Percentiles rank a stretch among this genome's conserved stretches.
phyloP scores from a whole-genome alignment of 2,797 vertebrate genomes.

The Hydrophis major region DNA sequence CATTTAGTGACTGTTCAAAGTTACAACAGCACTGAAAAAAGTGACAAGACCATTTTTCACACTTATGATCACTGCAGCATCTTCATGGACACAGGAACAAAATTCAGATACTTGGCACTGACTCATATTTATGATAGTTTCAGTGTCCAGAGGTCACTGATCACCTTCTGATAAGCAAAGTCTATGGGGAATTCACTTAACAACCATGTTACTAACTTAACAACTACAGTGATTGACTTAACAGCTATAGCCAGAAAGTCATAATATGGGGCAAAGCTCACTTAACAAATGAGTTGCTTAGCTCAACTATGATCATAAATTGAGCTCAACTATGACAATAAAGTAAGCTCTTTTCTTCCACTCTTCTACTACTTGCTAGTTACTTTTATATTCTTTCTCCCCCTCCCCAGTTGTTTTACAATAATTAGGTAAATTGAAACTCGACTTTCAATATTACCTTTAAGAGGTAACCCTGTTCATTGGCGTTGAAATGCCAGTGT shows the following conservation, averaged over 20 bases:
- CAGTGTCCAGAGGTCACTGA: background rate
- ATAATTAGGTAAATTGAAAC: background rate
- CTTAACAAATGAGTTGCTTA: background rate
- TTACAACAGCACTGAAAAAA: background rate
- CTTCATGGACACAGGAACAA: background rate
- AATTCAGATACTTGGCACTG: background rate
- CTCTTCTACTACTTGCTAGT: background rate
- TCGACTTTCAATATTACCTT: conserved; percentile 53
- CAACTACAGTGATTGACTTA: background rate
- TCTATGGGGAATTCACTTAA: background rate
- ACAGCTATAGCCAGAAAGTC: background rate
- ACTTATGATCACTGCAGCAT: background rate
- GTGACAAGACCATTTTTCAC: background rate
- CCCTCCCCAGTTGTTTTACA: background rate
- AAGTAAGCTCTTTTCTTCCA: background rate
- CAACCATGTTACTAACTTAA: background rate
- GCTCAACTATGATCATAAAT: background rate
- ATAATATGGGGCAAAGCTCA: background rate
- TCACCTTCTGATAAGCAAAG: background rate
- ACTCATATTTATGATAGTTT: background rate
- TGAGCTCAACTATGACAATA: background rate
- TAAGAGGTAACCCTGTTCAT: conserved; percentile 65
- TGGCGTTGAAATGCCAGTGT: conserved; percentile 72
- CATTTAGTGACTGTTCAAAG: background rate
- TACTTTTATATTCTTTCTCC: background rate